Evolutionary conservation across 1,140 invertebrate genomes (phyloP).

Genomic region (Hyles vespertilio): DNA sequence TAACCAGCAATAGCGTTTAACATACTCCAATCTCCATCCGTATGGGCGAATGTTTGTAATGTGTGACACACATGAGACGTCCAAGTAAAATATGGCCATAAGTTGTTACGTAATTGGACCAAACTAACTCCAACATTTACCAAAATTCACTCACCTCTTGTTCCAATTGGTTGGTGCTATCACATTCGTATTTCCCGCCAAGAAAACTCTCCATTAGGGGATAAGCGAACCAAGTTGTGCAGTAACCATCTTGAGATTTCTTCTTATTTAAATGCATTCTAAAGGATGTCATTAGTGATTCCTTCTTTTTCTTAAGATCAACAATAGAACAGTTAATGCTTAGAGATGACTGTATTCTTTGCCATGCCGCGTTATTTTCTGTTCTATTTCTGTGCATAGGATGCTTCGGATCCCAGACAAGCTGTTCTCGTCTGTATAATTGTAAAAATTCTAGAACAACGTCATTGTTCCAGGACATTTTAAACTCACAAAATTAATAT

Average conservation of each 20-base stretch:
- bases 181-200: constrained; percentile 57
- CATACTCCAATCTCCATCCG: neutral
- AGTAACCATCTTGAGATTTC: constrained; percentile 39
- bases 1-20: too few species aligned
- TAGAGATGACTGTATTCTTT: constrained; percentile 45
- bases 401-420: constrained; percentile 36
- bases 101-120: constrained; percentile 15
- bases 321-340: constrained; percentile 45
- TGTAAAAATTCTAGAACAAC: constrained; percentile 32
- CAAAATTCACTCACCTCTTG: constrained; percentile 30
- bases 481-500: constrained; percentile 7
- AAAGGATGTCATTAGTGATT: constrained; percentile 60
- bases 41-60: neutral
- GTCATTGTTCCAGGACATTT: constrained; percentile 33
- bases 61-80: too few species aligned
- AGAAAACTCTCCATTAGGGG: constrained; percentile 59
- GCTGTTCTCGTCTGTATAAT: constrained; percentile 30
- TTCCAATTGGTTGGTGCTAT: constrained; percentile 46
- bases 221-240: constrained; percentile 54
- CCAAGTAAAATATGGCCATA: neutral
- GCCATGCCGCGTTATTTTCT: constrained; percentile 33
- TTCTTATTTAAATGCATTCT: constrained; percentile 52
- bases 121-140: constrained; percentile 16
- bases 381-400: constrained; percentile 33
- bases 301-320: constrained; percentile 61